Evolutionary conservation across 2,113 vertebrate genomes (phyloP), one percentile per base, ranked within the genome.

Genomic region (Neodontobutis hainanensis): DNA sequence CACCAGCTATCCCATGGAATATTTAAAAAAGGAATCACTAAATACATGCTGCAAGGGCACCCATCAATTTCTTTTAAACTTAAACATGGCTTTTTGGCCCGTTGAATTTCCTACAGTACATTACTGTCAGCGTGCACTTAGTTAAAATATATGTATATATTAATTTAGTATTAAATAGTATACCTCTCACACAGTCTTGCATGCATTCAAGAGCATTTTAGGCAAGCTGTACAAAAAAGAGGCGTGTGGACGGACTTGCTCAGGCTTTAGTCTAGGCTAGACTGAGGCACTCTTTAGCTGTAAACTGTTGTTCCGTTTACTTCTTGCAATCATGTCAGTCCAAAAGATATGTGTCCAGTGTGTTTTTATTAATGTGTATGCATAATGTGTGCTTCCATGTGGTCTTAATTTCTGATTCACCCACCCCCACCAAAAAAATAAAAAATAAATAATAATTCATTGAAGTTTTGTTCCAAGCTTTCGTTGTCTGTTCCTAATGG

Each of bases 381-480:
- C 14, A 0, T 50, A 52, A 50, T 55, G 55, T 65, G 53, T 78
- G 42, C n/a, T 48, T 67, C 10, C 63, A 27, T 75, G 67, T 72
- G 88, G 78, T 87, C 61, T 48, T 82, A 87, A 92, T 82, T 78
- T 78, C 38, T 51, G 47, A 82, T 85, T 85, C 79, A 86, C 80
- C n/a, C n/a, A 27, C 19, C 19, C 19, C 19, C 19, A 27, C 19
- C 19, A 27, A 32, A 83, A 76, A 87, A n/a, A n/a, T n/a, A n/a
- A n/a, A n/a, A 65, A 40, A 66, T 66, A 51, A 61, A 59, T 35
- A 65, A n/a, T n/a, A 45, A 53, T 80, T 99, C 95, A 99, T 94
- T 99, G 97, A 47, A 98, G 93, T 88, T 99, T 99, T 16, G 97
- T 96, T 75, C 97, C 97, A 80, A 98, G 94, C 92, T 99, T 99